Evolutionary conservation across 2,888 invertebrate genomes (phyloP), one percentile per base, ranked within the genome.

Genomic region (Drosophila diplacantha): DNA sequence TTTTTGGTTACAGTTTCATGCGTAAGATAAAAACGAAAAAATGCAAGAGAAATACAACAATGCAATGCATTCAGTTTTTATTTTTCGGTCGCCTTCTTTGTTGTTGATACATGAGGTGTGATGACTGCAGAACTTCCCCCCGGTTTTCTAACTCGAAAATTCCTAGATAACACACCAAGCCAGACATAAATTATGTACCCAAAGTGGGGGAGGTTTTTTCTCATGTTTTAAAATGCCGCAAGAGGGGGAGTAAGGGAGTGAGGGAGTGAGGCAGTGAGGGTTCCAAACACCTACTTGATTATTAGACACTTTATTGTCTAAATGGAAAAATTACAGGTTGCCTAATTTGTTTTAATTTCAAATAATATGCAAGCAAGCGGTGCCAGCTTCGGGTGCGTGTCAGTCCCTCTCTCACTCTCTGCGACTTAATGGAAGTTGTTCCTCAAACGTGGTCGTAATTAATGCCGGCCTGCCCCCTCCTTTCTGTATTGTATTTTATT

Each of bases 271-370:
- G 22, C 5, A 38, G 49, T 38, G 37, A 38, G 37, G 12, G 38
- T 14, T 8, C 4, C 58, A 65, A 76, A 84, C 84, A 84, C 85
- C 84, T 81, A 83, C 83, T 83, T 84, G 69, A 76, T 80, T 83
- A 80, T 81, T 71, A 84, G 77, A 80, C 76, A 74, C 79, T 77
- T 80, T 73, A 76, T 75, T 70, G 70, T 73, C 75, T 81, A 83
- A 85, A 85, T 81, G 72, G 65, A 71, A 80, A 81, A 85, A 84
- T 84, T 85, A 80, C 75, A 83, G 80, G 82, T 84, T 81, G 73
- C 71, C 85, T 85, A 83, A 81, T 84, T 84, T 83, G 83, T 79
- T 80, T 83, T 80, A 81, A 81, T 81, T 83, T 83, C 69, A 76
- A 79, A 83, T 75, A 73, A 83, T 83, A 78, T 82, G 83, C 83